Evolutionary conservation across 2,888 invertebrate species (phyloP).

Genomic region (Cacoxenus indagator): DNA sequence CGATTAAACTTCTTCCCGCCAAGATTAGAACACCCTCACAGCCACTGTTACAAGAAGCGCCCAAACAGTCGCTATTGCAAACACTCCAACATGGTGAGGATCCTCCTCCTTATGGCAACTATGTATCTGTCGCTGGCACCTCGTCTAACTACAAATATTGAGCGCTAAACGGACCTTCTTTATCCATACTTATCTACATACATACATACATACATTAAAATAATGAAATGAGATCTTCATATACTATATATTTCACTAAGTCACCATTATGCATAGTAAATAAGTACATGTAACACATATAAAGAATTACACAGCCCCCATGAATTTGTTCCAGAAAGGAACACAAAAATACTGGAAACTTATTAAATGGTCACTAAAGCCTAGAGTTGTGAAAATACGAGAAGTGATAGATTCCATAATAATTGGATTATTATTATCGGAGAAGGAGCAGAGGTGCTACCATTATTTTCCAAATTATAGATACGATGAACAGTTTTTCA

Average conservation of each 20-base stretch:
- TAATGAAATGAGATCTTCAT: too few species aligned
- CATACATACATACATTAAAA: constrained; percentile 1
- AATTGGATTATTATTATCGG: too few species aligned
- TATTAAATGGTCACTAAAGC: not conserved
- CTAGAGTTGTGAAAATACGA: too few species aligned
- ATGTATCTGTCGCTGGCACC: constrained; percentile 58
- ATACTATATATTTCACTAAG: not conserved
- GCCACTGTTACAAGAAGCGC: constrained; percentile 52
- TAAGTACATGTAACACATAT: not conserved
- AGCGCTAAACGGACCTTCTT: not conserved
- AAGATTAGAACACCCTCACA: constrained; percentile 47
- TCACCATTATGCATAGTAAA: not conserved
- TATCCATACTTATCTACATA: not conserved
- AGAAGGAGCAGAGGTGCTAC: too few species aligned
- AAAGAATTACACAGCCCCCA: not conserved
- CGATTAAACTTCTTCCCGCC: constrained; percentile 48
- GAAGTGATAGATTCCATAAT: too few species aligned
- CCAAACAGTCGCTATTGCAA: constrained; percentile 38
- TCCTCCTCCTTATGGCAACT: constrained; percentile 43
- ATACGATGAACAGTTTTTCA: too few species aligned
- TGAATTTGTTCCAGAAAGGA: constrained; percentile 19
- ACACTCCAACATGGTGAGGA: constrained; percentile 28
- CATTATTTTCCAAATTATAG: too few species aligned
- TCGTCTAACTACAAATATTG: constrained; percentile 60
- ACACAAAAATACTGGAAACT: not conserved